These are phyloP conservation scores for Diacarnus erythraeanus DNA, from an alignment of 37 sponge, comb jelly and placozoan species.

Conservation along the genomic window DNA sequence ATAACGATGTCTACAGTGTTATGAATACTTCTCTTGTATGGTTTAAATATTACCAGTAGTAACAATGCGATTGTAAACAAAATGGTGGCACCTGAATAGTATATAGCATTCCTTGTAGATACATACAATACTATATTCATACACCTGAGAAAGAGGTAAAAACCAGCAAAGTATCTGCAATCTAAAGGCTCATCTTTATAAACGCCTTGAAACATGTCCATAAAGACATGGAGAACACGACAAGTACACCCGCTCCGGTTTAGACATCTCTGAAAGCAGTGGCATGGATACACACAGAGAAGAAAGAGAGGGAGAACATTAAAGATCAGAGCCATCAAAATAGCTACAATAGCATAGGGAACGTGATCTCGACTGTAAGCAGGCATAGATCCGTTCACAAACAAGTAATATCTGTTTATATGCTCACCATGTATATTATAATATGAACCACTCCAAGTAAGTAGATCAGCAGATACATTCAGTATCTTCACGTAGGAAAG, in stretches of 20 bases:
- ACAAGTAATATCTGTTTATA: not conserved
- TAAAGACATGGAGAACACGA: not conserved
- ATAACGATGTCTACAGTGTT: not conserved
- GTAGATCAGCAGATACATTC: not conserved
- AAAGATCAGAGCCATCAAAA: not conserved
- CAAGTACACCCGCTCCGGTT: not conserved
- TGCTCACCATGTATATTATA: not conserved
- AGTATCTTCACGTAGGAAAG: slow-evolving; percentile 9
- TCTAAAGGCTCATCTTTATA: slow-evolving; percentile 8
- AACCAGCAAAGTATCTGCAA: slow-evolving; percentile 6
- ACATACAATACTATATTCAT: not conserved
- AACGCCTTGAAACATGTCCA: slow-evolving; percentile 13
- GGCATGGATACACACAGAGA: slow-evolving; percentile 17
- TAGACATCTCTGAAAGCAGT: slow-evolving; percentile 6
- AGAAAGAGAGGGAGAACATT: slow-evolving; percentile 4
- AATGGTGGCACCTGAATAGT: too few species aligned
- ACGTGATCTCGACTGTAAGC: not conserved
- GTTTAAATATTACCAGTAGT: not conserved
- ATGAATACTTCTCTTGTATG: not conserved
- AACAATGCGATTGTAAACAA: not conserved
- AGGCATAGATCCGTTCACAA: not conserved
- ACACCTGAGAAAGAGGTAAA: slow-evolving; percentile 8
- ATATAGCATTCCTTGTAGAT: not conserved
- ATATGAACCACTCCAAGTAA: not conserved
- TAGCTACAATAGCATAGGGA: slow-evolving; percentile 23